A percentile compares a stretch with the other conserved stretches of the same genome.
Conservation (phyloP, 2,113 vertebrate species). For the Hyperopisus bebe region DNA sequence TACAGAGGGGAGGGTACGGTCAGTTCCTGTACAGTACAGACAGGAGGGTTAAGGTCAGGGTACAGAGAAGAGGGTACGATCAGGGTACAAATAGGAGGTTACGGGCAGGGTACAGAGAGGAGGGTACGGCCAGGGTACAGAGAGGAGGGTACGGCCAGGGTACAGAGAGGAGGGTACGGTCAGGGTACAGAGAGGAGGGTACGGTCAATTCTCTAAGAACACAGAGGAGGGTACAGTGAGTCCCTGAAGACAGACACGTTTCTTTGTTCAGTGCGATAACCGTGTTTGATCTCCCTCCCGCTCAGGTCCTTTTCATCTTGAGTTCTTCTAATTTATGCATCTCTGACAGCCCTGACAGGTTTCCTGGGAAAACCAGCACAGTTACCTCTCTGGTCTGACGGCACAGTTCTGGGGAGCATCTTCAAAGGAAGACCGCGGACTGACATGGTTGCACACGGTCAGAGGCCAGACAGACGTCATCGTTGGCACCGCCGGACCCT, state of each 20-base stretch:
- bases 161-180: background rate
- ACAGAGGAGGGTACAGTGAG: background rate
- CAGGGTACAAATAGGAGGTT: background rate
- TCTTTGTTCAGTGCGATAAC: background rate
- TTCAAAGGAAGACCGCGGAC: background rate
- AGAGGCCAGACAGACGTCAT: background rate
- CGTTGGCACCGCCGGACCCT: background rate
- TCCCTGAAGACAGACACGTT: background rate
- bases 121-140: background rate
- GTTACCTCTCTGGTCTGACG: background rate
- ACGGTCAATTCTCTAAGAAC: background rate
- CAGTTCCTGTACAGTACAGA: background rate
- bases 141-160: background rate
- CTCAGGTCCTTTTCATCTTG: background rate
- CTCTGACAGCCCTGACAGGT: background rate
- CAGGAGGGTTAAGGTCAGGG: background rate
- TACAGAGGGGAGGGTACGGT: background rate
- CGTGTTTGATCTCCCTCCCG: background rate
- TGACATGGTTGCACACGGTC: background rate
- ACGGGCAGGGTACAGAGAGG: background rate
- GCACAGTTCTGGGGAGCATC: background rate
- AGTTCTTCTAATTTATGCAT: background rate
- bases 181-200: background rate
- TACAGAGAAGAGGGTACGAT: background rate
- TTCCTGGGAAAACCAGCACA: background rate